phyloP scores from a whole-genome alignment of 1,140 invertebrate species.

The Drosophila pallidifrons region DNA sequence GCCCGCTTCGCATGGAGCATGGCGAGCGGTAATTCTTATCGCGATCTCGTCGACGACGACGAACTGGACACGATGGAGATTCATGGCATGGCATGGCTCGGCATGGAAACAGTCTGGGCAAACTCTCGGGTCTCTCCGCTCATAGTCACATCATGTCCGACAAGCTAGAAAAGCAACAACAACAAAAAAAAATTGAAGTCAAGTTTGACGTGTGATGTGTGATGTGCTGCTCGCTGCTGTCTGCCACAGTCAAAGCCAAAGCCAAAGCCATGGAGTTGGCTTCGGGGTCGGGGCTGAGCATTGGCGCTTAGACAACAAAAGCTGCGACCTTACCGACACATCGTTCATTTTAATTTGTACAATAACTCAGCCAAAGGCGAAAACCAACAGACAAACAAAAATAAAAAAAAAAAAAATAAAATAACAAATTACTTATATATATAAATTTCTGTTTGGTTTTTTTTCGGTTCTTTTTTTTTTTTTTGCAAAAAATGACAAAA shows the following conservation, averaged over 20 bases:
- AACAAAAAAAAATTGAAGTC: conserved; percentile 40
- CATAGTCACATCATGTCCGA: conserved; percentile 61
- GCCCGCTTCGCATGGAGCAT: conserved; percentile 30
- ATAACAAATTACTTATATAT: conserved; percentile 8
- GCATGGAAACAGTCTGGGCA: background rate
- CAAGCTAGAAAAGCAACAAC: conserved; percentile 40
- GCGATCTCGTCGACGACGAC: conserved; percentile 43
- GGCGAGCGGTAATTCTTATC: conserved; percentile 49
- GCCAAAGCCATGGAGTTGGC: conserved; percentile 18
- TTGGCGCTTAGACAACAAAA: conserved; percentile 71
- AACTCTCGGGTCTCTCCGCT: conserved; percentile 13
- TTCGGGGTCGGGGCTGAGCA: conserved; percentile 33
- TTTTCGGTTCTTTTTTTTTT: conserved; percentile 1
- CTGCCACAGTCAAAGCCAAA: background rate
- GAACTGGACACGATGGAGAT: conserved; percentile 48
- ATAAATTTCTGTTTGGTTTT: background rate
- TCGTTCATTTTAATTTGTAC: conserved; percentile 83
- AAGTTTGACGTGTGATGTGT: conserved; percentile 49
- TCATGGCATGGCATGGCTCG: conserved; percentile 35
- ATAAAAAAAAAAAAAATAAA: background rate
- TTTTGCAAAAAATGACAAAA: conserved; percentile 39
- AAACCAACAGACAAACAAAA: conserved; percentile 13
- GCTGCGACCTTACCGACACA: conserved; percentile 75
- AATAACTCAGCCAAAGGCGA: conserved; percentile 56
- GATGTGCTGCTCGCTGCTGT: conserved; percentile 3